Percentiles rank a stretch among this genome's conserved stretches.
Evolutionary conservation across 2,797 vertebrate species (phyloP).

Genomic region (Triplophysa bombifrons): DNA sequence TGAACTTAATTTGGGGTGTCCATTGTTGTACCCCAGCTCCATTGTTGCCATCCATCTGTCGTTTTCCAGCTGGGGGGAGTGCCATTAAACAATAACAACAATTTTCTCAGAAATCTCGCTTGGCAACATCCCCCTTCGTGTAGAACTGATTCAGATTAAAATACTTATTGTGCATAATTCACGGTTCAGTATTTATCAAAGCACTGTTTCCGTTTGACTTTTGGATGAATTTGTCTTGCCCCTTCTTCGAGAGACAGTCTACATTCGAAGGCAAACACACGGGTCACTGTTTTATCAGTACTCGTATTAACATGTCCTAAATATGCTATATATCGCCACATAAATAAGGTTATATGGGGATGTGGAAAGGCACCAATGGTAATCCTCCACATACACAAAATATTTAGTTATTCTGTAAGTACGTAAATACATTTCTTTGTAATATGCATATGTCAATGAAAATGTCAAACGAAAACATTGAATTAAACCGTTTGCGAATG

Average conservation of each 20-base stretch:
- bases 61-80: slow-evolving; percentile 16
- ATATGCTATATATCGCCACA: not conserved
- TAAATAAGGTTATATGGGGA: not conserved
- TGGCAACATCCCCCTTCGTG: not conserved
- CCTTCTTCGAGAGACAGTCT: not conserved
- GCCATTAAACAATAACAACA: slow-evolving; percentile 17
- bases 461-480: not conserved
- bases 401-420: not conserved
- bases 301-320: not conserved
- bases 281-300: not conserved
- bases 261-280: not conserved
- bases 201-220: not conserved
- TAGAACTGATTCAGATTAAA: not conserved
- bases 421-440: not conserved
- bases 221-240: not conserved
- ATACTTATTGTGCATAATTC: not conserved
- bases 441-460: not conserved
- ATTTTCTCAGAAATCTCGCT: not conserved
- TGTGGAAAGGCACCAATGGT: not conserved
- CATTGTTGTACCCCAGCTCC: slow-evolving; percentile 33
- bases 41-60: slow-evolving; percentile 39
- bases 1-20: slow-evolving; percentile 12
- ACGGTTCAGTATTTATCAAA: slow-evolving; percentile 7
- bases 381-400: not conserved
- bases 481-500: not conserved